phyloP scores from a whole-genome alignment of 2,888 invertebrate species.

The Ochlodes sylvanus region DNA sequence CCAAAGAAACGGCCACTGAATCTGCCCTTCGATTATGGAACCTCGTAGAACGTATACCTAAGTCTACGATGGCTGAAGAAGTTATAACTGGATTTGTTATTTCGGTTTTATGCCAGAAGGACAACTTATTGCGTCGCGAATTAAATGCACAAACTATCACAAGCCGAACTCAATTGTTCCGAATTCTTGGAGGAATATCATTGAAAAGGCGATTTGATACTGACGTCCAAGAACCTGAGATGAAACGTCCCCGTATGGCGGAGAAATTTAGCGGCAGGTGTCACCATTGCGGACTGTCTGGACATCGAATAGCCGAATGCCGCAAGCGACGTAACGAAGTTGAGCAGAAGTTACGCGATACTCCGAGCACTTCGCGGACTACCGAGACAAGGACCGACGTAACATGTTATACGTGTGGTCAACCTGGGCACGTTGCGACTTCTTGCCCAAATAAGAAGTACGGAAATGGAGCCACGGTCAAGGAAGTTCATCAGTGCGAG shows the following conservation, averaged over 20 bases:
- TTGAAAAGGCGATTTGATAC: constrained; percentile 36
- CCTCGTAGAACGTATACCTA: constrained; percentile 38
- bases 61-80: constrained; percentile 39
- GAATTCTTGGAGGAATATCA: constrained; percentile 37
- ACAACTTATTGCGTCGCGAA: constrained; percentile 38
- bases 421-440: constrained; percentile 25
- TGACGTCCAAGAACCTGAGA: constrained; percentile 13
- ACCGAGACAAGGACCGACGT: neutral
- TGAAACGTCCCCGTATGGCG: neutral
- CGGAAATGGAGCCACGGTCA: constrained; percentile 7
- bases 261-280: constrained; percentile 36
- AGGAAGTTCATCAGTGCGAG: constrained; percentile 34
- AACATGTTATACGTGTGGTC: constrained; percentile 23
- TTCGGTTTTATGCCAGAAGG: constrained; percentile 37
- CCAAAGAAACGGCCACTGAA: constrained; percentile 41
- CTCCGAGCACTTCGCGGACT: constrained; percentile 6
- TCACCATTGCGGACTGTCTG: constrained; percentile 37
- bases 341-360: neutral
- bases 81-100: constrained; percentile 38
- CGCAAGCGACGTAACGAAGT: neutral
- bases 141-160: constrained; percentile 34
- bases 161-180: constrained; percentile 42
- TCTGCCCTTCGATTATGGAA: constrained; percentile 40
- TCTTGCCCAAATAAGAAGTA: neutral
- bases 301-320: constrained; percentile 37